phyloP scores from a whole-genome alignment of 2,888 invertebrate genomes.

The Luffia ferchaultella region DNA sequence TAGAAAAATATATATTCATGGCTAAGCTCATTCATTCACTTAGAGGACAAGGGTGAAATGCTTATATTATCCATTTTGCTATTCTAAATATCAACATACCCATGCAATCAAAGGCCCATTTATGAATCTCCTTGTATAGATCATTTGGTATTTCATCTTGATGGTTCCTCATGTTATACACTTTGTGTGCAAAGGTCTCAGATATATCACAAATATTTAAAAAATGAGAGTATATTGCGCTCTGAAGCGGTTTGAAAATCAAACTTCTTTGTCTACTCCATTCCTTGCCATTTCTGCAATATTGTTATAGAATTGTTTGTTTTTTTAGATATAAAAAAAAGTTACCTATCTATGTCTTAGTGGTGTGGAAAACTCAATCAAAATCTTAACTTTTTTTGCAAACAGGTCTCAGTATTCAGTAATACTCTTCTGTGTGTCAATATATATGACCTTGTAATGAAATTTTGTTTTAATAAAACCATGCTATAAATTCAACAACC shows the following conservation, averaged over 20 bases:
- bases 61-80: conserved; percentile 7
- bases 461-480: background rate
- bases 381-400: too few species aligned
- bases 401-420: too few species aligned
- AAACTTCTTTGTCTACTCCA: conserved; percentile 65
- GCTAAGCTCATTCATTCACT: too few species aligned
- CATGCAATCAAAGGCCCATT: conserved; percentile 75
- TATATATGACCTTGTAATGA: too few species aligned
- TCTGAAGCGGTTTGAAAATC: conserved; percentile 52
- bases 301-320: background rate
- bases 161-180: conserved; percentile 63
- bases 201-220: conserved; percentile 44
- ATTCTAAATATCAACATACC: conserved; percentile 27
- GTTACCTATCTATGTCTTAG: too few species aligned
- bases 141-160: conserved; percentile 70
- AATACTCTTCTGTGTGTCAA: too few species aligned
- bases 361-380: too few species aligned
- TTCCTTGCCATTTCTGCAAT: conserved; percentile 60
- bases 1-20: too few species aligned
- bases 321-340: conserved; percentile 5
- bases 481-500: too few species aligned
- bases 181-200: conserved; percentile 40
- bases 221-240: conserved; percentile 33
- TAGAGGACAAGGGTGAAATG: too few species aligned
- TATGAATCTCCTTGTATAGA: conserved; percentile 67